A percentile compares a stretch with the other conserved stretches of the same genome.
Evolutionary conservation across 2,797 vertebrate species (phyloP).

Genomic region (Paguma larvata): DNA sequence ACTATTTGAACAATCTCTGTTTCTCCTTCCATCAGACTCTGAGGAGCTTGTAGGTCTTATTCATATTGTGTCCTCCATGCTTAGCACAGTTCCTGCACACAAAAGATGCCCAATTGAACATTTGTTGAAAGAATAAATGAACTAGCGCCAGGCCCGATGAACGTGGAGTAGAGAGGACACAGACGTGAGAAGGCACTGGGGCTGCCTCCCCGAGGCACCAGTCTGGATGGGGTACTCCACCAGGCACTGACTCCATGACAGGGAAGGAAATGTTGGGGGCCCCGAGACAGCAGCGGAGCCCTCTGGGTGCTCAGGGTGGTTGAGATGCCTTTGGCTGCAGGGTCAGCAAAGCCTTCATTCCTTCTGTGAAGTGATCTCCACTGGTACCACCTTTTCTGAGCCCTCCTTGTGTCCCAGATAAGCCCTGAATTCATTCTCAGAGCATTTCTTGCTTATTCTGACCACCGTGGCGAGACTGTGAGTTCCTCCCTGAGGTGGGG

Average conservation of each 20-base stretch:
- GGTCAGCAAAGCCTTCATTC: background rate
- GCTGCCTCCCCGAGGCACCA: background rate
- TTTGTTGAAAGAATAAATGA: background rate
- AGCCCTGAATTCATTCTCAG: background rate
- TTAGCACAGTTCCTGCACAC: background rate
- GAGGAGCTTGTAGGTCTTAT: background rate
- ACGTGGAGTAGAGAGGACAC: background rate
- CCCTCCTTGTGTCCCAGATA: too few species aligned
- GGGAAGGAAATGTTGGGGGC: background rate
- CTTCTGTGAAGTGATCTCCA: background rate
- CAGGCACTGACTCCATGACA: background rate
- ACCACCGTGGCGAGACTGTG: rapidly evolving
- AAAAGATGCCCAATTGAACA: background rate
- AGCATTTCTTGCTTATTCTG: background rate
- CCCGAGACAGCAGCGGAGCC: rapidly evolving
- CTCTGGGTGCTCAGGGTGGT: background rate
- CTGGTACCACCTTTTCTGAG: background rate
- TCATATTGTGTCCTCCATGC: background rate
- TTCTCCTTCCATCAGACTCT: background rate
- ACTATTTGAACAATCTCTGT: background rate
- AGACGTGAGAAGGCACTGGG: background rate
- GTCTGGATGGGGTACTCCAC: background rate
- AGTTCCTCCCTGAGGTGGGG: background rate
- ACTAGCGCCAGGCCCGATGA: background rate
- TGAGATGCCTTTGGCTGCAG: background rate